Base-by-base conservation (phyloP, 2,888 invertebrate species). In the Gastracanthus pulcherrimus region DNA sequence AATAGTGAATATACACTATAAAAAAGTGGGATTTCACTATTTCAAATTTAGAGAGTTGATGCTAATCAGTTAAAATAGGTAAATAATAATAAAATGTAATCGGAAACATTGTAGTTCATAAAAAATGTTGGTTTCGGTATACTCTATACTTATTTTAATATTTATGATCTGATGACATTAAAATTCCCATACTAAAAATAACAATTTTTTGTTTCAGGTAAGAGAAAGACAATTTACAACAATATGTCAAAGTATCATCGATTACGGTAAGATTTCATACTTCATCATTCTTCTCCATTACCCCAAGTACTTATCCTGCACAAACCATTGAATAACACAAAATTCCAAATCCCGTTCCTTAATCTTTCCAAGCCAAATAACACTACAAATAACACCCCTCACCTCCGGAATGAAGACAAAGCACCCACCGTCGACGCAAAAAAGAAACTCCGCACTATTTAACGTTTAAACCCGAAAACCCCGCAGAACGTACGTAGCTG, bases 401-500 rank as follows among this genome's bases (percentile, higher is more conserved):
- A 5, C 13, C 13, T 64, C 23, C 64, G 1, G 48, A 23, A 36
- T n/a, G 31, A 77, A 77, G 31, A 67, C 19, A 48, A 72, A 62
- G 3, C 26, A 26, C 58, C 0, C n/a, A 23, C 16, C 3, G 3
- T 13, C 0, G 26, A 13, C 29, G 13, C 7, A 66, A 36, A 62
- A 51, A 67, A 58, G 34, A n/a, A 71, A 34, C 16, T 60, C 74
- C n/a, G 58, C 36, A 60, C 26, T 69, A 48, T 70, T 64, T 62
- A 74, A 64, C 29, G 64, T 75, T 69, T 34, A 69, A 74, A 69
- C 60, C 36, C 16, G 45, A 69, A 45, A 55, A 48, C 19, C 16
- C 36, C 6, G n/a, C n/a, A n/a, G n/a, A n/a, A n/a, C n/a, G 60
- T 7, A 23, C 55, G 55, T 23, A 45, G 58, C 16, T 16, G 34